phyloP scores from a whole-genome alignment of 1,140 invertebrate genomes.

The Onthophagus taurus region DNA sequence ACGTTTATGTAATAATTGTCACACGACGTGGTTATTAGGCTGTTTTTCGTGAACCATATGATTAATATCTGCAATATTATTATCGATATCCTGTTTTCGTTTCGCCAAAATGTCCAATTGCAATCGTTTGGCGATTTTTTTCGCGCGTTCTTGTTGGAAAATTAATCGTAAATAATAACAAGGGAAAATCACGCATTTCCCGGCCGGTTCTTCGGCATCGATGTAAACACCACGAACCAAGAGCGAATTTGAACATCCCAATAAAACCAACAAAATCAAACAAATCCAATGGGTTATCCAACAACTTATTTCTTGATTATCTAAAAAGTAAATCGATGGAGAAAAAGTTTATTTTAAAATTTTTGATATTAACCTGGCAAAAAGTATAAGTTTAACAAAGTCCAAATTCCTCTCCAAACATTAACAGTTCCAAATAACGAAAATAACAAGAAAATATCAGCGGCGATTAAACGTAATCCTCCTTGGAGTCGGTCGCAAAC shows the following conservation, averaged over 20 bases:
- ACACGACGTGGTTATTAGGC: too few relatives aligned
- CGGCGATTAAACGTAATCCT: slow-evolving; percentile 53
- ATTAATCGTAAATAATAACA: slow-evolving; percentile 70
- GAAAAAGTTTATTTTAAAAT: not conserved
- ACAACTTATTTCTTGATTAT: slow-evolving; percentile 60
- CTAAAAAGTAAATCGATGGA: slow-evolving; percentile 35
- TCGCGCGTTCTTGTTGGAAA: slow-evolving; percentile 54
- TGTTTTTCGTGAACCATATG: too few relatives aligned
- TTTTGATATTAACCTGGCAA: slow-evolving; percentile 52
- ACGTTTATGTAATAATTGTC: too few relatives aligned
- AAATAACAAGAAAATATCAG: slow-evolving; percentile 65
- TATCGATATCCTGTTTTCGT: slow-evolving; percentile 22
- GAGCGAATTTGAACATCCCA: slow-evolving; percentile 77
- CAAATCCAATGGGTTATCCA: slow-evolving; percentile 67
- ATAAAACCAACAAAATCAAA: slow-evolving; percentile 60
- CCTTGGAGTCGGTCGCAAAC: slow-evolving; percentile 55
- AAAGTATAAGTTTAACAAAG: slow-evolving; percentile 65
- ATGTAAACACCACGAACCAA: slow-evolving; percentile 76
- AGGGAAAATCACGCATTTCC: slow-evolving; percentile 69
- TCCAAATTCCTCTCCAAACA: slow-evolving; percentile 81
- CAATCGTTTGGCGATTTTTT: slow-evolving; percentile 43
- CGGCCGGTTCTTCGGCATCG: slow-evolving; percentile 68
- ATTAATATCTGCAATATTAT: too few relatives aligned
- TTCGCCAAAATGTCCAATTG: slow-evolving; percentile 28
- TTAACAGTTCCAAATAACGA: slow-evolving; percentile 75